Conservation (phyloP, 2,797 vertebrate species). For the Peromyscus nudipes region DNA sequence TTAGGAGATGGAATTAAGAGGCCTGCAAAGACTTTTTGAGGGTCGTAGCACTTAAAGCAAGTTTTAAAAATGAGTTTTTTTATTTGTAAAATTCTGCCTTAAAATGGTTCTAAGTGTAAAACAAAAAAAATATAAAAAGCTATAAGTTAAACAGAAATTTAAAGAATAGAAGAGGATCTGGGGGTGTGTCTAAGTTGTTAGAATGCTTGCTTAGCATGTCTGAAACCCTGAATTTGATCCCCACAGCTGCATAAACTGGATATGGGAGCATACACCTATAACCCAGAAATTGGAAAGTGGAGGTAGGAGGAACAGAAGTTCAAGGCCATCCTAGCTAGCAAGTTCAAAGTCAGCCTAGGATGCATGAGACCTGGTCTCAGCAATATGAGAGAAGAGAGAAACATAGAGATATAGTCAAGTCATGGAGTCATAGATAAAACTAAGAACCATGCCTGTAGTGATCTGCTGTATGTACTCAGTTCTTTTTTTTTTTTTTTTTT, state of each 20-base stretch:
- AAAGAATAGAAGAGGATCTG: neutral
- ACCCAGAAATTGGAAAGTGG: neutral
- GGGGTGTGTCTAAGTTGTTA: neutral
- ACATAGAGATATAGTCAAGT: neutral
- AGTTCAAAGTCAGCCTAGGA: neutral
- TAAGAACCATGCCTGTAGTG: neutral
- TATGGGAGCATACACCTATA: neutral
- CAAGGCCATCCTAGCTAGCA: neutral
- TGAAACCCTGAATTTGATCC: neutral
- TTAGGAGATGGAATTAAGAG: neutral
- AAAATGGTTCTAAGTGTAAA: neutral
- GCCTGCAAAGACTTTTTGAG: neutral
- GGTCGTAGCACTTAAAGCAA: neutral
- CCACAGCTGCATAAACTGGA: neutral
- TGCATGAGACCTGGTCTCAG: neutral
- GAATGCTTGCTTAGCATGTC: neutral
- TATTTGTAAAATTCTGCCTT: constrained; percentile 13
- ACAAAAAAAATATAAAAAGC: neutral
- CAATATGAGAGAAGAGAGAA: neutral
- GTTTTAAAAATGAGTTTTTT: neutral
- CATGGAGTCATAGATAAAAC: neutral
- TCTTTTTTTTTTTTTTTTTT: neutral
- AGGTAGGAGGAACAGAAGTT: neutral
- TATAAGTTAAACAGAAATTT: constrained; percentile 20
- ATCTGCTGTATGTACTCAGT: neutral